Evolutionary conservation across 2,888 invertebrate species (phyloP), one percentile per base, ranked within the genome.

Genomic region (Nomada fucata): DNA sequence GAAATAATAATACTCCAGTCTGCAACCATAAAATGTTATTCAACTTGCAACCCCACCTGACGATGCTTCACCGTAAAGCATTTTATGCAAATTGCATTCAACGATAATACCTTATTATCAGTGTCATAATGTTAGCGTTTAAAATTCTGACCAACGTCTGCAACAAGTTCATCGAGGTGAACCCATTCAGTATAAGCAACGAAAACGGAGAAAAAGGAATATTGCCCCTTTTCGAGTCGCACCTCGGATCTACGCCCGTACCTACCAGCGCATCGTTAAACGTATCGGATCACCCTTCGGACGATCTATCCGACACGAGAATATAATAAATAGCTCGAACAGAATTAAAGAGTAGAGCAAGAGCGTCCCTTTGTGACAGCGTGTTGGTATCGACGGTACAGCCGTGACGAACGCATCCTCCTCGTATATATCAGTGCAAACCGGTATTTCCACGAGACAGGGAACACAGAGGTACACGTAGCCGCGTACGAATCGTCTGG

Each of bases 371-470:
- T 23, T 20, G 64, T 50, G 72, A 72, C 63, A 64, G 15, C 53
- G 55, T 71, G 57, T 70, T 15, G 44, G 61, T 67, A 61, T 74
- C 59, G 61, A n/a, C 50, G 18, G 50, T 47, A 47, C 60, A 64
- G 23, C 26, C 67, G 55, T 69, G 75, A 68, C 78, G 68, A 68
- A 74, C 68, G 61, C 68, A 42, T 63, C 68, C 42, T 63, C 65
- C 26, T 42, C 63, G 50, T 63, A 71, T 67, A 75, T 57, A 75
- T 79, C 75, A 59, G 68, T 69, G 5, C 57, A 79, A 79, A 79
- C 78, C 78, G 75, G 75, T 79, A 79, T 75, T 52, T 68, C 26
- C 57, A 42, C 18, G 26, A 18, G 68, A 57, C 26, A 23, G 0
- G 29, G 18, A 61, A 44, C 65, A 65, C 44, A 29, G 18, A 44